Percentiles rank a stretch among this genome's conserved stretches.
Conservation (phyloP, 2,797 vertebrate species). For the Hapalemur alaotrensis region DNA sequence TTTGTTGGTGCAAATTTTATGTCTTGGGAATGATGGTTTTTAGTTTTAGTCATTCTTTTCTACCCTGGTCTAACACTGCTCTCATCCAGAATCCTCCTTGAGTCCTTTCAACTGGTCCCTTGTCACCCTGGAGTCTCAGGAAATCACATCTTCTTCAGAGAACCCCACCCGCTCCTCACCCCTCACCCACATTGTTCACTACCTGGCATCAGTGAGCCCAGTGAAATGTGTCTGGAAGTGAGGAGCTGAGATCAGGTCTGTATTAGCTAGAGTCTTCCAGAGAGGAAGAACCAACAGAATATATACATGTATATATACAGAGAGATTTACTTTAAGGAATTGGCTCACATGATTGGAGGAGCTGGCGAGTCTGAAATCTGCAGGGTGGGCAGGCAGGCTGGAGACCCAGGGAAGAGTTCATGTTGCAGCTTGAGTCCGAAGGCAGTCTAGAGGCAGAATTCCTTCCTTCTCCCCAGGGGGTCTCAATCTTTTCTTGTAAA, state of each 20-base stretch:
- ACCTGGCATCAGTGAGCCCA: background rate
- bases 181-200: background rate
- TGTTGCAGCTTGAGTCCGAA: background rate
- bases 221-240: background rate
- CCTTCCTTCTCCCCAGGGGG: background rate
- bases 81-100: background rate
- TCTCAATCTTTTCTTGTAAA: background rate
- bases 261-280: background rate
- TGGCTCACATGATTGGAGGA: background rate
- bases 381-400: background rate
- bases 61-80: background rate
- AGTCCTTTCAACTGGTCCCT: background rate
- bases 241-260: background rate
- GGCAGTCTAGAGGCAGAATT: background rate
- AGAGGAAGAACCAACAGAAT: background rate
- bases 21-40: too few relatives aligned
- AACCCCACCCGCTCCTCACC: background rate
- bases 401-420: background rate
- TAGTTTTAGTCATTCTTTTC: background rate
- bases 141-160: background rate
- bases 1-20: too few relatives aligned
- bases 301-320: background rate
- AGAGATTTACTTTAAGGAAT: background rate
- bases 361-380: background rate
- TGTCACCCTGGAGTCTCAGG: background rate